Conservation (phyloP, 2,113 vertebrate species). For the Eubucco bourcierii region DNA sequence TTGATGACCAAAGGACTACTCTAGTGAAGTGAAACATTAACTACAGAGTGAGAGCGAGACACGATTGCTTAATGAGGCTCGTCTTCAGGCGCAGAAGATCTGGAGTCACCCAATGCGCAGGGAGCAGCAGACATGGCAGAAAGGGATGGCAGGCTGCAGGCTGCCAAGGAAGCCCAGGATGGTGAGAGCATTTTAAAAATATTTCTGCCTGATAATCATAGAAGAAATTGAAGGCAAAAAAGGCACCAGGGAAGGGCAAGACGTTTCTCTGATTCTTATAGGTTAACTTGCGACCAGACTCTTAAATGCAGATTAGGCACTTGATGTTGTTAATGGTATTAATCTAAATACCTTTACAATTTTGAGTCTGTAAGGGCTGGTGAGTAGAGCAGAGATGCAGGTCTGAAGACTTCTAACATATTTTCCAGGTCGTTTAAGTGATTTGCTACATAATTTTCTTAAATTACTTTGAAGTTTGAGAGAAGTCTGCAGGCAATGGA, state of each 20-base stretch:
- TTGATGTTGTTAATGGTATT: neutral
- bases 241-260: neutral
- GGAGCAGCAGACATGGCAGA: conserved; percentile 25
- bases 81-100: neutral
- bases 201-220: neutral
- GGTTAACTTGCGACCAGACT: neutral
- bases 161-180: neutral
- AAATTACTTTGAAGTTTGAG: conserved; percentile 6
- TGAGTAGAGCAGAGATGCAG: neutral
- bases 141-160: neutral
- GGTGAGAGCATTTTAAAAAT: conserved; percentile 47
- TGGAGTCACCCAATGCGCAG: neutral
- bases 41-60: neutral
- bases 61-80: neutral
- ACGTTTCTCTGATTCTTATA: neutral
- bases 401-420: neutral
- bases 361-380: neutral
- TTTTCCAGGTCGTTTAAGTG: conserved; percentile 6
- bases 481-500: neutral
- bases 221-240: neutral
- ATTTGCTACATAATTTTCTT: neutral
- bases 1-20: neutral
- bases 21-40: conserved; percentile 56
- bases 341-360: neutral
- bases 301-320: neutral